phyloP scores from a whole-genome alignment of 1,140 invertebrate species.

The Lordiphosa clarofinis region DNA sequence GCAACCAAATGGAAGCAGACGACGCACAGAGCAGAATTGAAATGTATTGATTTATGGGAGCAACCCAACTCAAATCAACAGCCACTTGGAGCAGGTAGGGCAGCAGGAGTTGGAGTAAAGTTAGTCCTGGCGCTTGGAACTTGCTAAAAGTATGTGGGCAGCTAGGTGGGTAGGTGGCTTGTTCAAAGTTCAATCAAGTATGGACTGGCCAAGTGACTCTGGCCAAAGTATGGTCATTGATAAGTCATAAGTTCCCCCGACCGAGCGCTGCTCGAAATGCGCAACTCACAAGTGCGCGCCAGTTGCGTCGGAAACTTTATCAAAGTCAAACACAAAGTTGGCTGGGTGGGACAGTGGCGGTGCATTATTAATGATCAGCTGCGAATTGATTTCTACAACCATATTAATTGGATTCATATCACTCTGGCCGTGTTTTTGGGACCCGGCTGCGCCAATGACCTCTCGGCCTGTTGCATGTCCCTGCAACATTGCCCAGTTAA shows the following conservation, averaged over 20 bases:
- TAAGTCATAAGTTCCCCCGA: conserved; percentile 37
- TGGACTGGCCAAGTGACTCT: conserved; percentile 28
- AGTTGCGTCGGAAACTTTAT: conserved; percentile 55
- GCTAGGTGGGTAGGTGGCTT: conserved; percentile 26
- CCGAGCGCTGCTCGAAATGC: conserved; percentile 3
- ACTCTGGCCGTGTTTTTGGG: not conserved
- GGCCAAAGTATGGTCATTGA: conserved; percentile 45
- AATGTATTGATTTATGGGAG: conserved; percentile 73
- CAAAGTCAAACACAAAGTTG: conserved; percentile 72
- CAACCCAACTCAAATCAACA: conserved; percentile 31
- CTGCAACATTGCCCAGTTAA: conserved; percentile 42
- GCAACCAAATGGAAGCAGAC: conserved; percentile 32
- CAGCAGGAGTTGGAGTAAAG: conserved; percentile 19
- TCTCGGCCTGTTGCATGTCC: conserved; percentile 63
- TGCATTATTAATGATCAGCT: conserved; percentile 66
- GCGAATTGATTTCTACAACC: conserved; percentile 45
- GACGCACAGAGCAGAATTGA: conserved; percentile 55
- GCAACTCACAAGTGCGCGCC: conserved; percentile 46
- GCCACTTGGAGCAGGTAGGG: conserved; percentile 21
- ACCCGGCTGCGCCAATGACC: conserved; percentile 31
- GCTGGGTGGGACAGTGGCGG: conserved; percentile 54
- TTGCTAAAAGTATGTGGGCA: conserved; percentile 14
- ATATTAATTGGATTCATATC: conserved; percentile 9
- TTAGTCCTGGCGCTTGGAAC: conserved; percentile 43
- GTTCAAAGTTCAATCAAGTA: conserved; percentile 67